Conservation (phyloP, 2,888 invertebrate species). For the Lycocerus yunnanus region DNA sequence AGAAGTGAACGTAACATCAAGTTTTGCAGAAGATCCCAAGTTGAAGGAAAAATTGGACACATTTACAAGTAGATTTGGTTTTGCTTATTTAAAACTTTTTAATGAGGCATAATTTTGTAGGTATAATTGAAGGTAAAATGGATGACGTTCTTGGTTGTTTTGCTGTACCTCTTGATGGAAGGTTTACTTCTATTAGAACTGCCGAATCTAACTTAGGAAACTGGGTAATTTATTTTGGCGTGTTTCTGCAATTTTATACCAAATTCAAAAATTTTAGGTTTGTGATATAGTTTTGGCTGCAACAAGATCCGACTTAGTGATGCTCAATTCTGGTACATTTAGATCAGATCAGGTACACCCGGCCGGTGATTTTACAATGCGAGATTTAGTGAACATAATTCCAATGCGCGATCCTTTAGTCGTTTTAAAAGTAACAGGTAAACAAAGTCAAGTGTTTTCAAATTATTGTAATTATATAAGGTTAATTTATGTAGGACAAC, state of each 20-base stretch:
- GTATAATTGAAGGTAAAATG: conserved; percentile 82
- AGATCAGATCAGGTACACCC: conserved; percentile 81
- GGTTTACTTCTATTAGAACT: conserved; percentile 79
- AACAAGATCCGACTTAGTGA: conserved; percentile 82
- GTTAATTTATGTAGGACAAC: conserved; percentile 57
- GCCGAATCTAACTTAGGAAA: conserved; percentile 89
- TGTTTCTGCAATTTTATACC: not conserved
- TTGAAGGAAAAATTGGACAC: conserved; percentile 74
- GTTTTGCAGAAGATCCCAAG: conserved; percentile 71
- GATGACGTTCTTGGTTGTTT: conserved; percentile 82
- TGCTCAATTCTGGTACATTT: conserved; percentile 88
- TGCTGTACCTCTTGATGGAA: conserved; percentile 84
- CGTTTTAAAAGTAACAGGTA: conserved; percentile 73
- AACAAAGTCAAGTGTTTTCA: conserved; percentile 10
- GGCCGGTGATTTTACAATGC: conserved; percentile 82
- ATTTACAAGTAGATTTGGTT: conserved; percentile 63
- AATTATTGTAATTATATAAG: not conserved
- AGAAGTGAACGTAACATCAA: conserved; percentile 71
- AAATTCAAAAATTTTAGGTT: conserved; percentile 50
- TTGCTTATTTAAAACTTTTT: not conserved
- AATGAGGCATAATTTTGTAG: conserved; percentile 50
- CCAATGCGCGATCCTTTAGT: conserved; percentile 86
- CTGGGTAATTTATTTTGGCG: conserved; percentile 59
- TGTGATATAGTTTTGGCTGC: conserved; percentile 83
- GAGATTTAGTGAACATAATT: conserved; percentile 80